Conservation (phyloP, 2,888 invertebrate species). For the Anagyrus pseudococci region DNA sequence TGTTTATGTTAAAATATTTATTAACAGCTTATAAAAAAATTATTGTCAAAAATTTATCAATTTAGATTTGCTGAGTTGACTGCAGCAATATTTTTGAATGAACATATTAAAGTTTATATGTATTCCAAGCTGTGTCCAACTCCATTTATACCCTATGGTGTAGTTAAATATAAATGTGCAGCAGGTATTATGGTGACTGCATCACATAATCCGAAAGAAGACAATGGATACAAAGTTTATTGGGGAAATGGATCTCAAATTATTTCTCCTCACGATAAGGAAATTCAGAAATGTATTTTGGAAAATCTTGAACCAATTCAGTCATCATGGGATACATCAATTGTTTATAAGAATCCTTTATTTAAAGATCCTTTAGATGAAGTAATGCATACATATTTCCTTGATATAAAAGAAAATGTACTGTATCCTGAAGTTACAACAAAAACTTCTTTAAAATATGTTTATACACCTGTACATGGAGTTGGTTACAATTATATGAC, state of each 20-base stretch:
- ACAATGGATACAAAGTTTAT: conserved; percentile 98
- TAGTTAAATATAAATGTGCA: conserved; percentile 74
- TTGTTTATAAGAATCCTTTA: conserved; percentile 66
- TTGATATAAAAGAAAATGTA: conserved; percentile 66
- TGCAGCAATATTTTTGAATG: conserved; percentile 80
- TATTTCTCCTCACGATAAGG: conserved; percentile 87
- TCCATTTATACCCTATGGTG: conserved; percentile 90
- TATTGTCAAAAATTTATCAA: conserved; percentile 17
- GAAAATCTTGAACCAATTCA: conserved; percentile 78
- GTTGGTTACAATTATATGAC: conserved; percentile 85
- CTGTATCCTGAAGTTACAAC: conserved; percentile 67
- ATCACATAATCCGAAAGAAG: conserved; percentile 94
- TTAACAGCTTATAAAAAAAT: background rate
- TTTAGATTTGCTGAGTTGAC: conserved; percentile 87
- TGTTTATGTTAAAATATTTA: conserved; percentile 9
- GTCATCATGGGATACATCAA: conserved; percentile 78
- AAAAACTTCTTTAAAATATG: conserved; percentile 70
- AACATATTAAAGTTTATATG: conserved; percentile 80
- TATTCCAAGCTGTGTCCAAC: conserved; percentile 86
- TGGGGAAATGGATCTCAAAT: conserved; percentile 97
- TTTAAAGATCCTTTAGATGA: conserved; percentile 75
- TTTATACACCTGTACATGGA: conserved; percentile 98
- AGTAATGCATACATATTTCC: conserved; percentile 73
- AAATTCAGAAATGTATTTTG: conserved; percentile 80
- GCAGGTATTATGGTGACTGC: conserved; percentile 95